Evolutionary conservation across 2,113 vertebrate genomes (phyloP), one percentile per base, ranked within the genome.

Genomic region (Microcebus lehilahytsara): DNA sequence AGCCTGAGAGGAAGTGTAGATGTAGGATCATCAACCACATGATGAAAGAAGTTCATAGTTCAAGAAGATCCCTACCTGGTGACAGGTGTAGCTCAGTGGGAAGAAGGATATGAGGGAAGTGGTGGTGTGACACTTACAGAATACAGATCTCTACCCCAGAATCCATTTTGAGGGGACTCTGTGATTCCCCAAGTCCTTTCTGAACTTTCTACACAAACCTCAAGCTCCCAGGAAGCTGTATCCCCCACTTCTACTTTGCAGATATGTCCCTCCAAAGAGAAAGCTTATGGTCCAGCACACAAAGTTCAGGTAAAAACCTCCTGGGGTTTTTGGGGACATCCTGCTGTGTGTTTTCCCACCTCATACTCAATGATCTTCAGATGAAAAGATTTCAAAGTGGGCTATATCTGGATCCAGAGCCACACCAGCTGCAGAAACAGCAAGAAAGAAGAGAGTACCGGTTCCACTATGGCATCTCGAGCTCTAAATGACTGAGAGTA

Each of bases 221-320:
- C 30, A 32, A 66, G 25, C 62, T 66, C 12, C 62, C 62, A 66
- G 62, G 71, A 49, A 1, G 37, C 30, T 9, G 67, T 74, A 34
- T 87, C 9, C 0, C 4, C 98, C 30, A 98, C 98, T 93, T 99
- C 98, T 89, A 99, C 99, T 96, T 99, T 99, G 99, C 99, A 99
- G 98, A 99, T 99, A 96, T 98, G 97, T 32, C 98, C 98, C 5
- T 99, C 99, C 0, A 96, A 98, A 69, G 80, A 8, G 97, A 98
- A 99, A 27, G 97, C 96, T 78, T 98, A 4, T 14, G 80, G 32
- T 88, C 98, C 42, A 97, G 83, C 0, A 98, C 98, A 10, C 98
- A 99, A 96, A 97, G 97, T 98, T 98, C 99, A 95, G 97, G 93
- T 19, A 98, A 94, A 72, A 95, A 97, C 23, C 91, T 75, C 11